Percentiles rank a stretch among this genome's conserved stretches.
phyloP scores from a whole-genome alignment of 2,113 vertebrate species.

The Eptesicus fuscus region DNA sequence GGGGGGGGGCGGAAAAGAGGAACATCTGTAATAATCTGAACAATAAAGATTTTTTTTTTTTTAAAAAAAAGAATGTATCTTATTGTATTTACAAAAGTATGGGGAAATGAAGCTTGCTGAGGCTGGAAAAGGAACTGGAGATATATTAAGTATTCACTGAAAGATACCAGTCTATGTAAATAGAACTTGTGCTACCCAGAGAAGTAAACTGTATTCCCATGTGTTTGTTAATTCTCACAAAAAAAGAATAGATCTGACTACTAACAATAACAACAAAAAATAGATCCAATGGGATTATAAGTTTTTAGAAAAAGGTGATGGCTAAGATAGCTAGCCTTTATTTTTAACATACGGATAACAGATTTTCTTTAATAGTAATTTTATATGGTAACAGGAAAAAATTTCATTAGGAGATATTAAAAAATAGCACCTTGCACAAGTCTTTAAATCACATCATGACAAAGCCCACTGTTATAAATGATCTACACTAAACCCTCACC shows the following conservation, averaged over 20 bases:
- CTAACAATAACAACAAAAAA: slow-evolving; percentile 11
- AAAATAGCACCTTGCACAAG: neutral
- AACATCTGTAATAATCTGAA: too few relatives aligned
- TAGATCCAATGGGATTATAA: neutral
- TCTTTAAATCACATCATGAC: neutral
- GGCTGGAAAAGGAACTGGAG: neutral
- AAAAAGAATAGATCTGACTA: neutral
- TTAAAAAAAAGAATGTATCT: neutral
- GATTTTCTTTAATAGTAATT: neutral
- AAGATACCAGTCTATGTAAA: neutral
- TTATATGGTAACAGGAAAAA: neutral
- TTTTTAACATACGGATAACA: slow-evolving; percentile 8
- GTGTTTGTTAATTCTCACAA: slow-evolving; percentile 7
- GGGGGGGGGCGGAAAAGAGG: too few relatives aligned
- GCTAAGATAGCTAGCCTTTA: neutral
- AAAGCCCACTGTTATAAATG: neutral
- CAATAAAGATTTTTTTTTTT: too few relatives aligned
- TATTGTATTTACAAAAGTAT: neutral
- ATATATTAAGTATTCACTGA: neutral
- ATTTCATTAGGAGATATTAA: neutral
- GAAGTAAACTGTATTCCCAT: neutral
- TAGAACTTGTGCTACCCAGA: neutral
- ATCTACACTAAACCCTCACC: neutral
- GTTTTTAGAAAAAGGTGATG: neutral
- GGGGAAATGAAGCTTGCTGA: neutral